These are phyloP conservation scores for Polylopha cassiicola DNA, from an alignment of 2,888 invertebrate species.

Conservation along the genomic window DNA sequence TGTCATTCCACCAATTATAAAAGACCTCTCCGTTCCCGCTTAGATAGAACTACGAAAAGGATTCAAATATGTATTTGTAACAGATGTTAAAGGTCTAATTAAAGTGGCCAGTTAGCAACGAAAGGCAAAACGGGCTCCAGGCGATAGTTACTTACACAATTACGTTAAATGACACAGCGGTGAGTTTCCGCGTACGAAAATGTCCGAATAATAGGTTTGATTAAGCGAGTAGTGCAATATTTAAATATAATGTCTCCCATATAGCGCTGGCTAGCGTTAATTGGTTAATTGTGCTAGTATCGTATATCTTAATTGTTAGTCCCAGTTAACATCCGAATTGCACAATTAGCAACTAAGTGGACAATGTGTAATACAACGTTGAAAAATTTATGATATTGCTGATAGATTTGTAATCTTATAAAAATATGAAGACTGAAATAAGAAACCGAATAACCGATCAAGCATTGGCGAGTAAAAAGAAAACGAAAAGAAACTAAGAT, in stretches of 20 bases:
- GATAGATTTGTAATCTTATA: neutral
- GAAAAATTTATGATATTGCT: neutral
- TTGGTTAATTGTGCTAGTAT: conserved; percentile 33
- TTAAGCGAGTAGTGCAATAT: conserved; percentile 24
- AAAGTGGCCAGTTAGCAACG: conserved; percentile 37
- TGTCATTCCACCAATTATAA: conserved; percentile 30
- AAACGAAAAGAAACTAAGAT: conserved; percentile 6
- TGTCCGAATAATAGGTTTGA: conserved; percentile 23
- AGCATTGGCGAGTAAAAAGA: conserved; percentile 3
- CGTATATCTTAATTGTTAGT: conserved; percentile 33
- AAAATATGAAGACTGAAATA: too few species aligned
- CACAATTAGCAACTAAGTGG: conserved; percentile 25
- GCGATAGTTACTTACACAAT: conserved; percentile 51
- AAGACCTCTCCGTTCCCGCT: conserved; percentile 29
- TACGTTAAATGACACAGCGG: conserved; percentile 47
- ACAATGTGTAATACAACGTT: neutral
- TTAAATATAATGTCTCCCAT: conserved; percentile 18
- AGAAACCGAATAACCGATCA: conserved; percentile 4
- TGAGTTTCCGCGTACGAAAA: conserved; percentile 32
- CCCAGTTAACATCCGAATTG: conserved; percentile 28
- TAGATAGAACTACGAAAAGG: conserved; percentile 28
- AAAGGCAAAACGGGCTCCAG: conserved; percentile 40
- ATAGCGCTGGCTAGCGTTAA: conserved; percentile 23
- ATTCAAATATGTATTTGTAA: conserved; percentile 30
- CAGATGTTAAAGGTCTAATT: conserved; percentile 34